A percentile compares a stretch with the other conserved stretches of the same genome.
These are phyloP conservation scores for Lottia gigantea DNA, from an alignment of 2,888 invertebrate genomes.

Conservation along the genomic window DNA sequence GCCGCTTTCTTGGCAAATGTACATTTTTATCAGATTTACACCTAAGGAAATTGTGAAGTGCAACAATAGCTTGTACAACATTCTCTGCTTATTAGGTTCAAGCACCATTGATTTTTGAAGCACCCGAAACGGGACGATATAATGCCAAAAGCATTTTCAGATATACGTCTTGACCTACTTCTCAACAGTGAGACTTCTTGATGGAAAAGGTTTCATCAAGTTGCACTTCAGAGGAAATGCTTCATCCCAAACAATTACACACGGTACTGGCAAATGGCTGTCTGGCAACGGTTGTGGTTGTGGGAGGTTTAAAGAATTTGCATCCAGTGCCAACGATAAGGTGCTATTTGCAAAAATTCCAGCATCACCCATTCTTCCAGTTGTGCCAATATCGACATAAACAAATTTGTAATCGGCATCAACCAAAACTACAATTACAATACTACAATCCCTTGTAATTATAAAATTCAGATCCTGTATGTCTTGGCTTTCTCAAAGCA, in stretches of 20 bases:
- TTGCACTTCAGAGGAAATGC: too few species aligned
- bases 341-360: conserved; percentile 27
- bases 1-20: conserved; percentile 15
- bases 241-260: too few species aligned
- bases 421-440: neutral
- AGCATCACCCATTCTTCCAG: conserved; percentile 29
- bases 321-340: conserved; percentile 13
- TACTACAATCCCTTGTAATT: neutral
- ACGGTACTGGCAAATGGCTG: too few species aligned
- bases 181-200: too few species aligned
- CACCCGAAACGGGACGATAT: conserved; percentile 12
- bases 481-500: too few species aligned
- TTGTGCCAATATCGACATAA: neutral
- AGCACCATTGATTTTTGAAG: conserved; percentile 15
- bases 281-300: too few species aligned
- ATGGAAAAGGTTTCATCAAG: too few species aligned
- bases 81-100: conserved; percentile 18
- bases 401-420: neutral
- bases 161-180: conserved; percentile 13
- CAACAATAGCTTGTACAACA: conserved; percentile 21
- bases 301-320: conserved; percentile 14
- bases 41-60: conserved; percentile 22
- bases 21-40: conserved; percentile 8
- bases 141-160: conserved; percentile 26
- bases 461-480: neutral